Evolutionary conservation across 53 echinoderm and acorn worm species (phyloP).

Genomic region (Apostichopus leukothele): DNA sequence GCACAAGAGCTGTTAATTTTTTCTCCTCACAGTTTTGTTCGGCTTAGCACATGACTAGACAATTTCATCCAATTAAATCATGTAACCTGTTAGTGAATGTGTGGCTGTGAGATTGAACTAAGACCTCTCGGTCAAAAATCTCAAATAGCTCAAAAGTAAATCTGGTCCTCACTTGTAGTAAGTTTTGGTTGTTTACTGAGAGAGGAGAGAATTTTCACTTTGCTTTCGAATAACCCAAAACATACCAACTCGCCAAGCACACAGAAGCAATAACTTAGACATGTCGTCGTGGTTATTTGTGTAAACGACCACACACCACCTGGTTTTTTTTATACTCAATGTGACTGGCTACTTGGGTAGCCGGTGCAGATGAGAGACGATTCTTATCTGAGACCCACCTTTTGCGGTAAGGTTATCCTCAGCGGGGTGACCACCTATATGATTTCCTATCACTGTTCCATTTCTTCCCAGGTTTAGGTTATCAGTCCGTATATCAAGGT

Average conservation of each 20-base stretch:
- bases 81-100: not conserved
- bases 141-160: no score
- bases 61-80: not conserved
- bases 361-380: not conserved
- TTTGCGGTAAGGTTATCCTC: conserved; percentile 31
- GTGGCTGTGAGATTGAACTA: no score
- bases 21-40: no score
- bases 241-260: not conserved
- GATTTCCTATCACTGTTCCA: conserved; percentile 49
- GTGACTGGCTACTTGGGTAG: not conserved
- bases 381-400: conserved; percentile 33
- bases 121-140: no score
- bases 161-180: no score
- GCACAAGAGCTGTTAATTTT: no score
- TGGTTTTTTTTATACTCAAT: not conserved
- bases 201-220: no score
- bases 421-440: conserved; percentile 44
- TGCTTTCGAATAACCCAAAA: not conserved
- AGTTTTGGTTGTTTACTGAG: no score
- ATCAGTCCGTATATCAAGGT: conserved; percentile 46
- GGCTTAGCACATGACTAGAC: not conserved
- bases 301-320: no score
- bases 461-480: conserved; percentile 35
- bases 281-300: not conserved
- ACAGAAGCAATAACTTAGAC: not conserved